Base-by-base conservation (phyloP, 2,797 vertebrate species). In the Octomys mimax region DNA sequence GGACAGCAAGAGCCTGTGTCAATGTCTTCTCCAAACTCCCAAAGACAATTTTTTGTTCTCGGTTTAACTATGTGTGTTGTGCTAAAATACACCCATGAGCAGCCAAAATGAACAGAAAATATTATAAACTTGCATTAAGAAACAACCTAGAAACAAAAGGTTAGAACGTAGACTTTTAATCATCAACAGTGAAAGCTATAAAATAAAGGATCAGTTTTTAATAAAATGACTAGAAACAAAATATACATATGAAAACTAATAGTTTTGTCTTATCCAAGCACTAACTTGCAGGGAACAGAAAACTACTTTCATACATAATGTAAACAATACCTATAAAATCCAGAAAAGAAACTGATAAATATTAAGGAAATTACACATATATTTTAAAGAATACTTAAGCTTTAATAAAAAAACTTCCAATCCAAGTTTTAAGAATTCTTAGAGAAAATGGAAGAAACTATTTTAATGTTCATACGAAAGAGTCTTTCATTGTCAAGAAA, bases 271-370 rank as follows among this genome's bases (percentile, higher is more conserved):
- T 39, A 52, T 5, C 61, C n/a, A 80, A 80, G 81, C 19, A 71
- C 13, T 86, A 82, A 82, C 13, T 22, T 89, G 0, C 59, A 75
- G 87, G 49, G 86, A 92, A 91, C 0, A 77, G 68, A 89, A 84
- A 91, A 33, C 9, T 28, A 85, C 21, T 62, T 84, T 22, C 59
- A 79, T 49, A 64, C 0, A 39, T 54, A 46, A 75, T 54, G 81
- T 42, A 71, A 84, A 83, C 22, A 54, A 83, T 9, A 94, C 28
- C 21, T 89, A 84, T 66, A 86, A 92, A 86, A 87, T n/a, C 24
- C 62, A 88, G 59, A n/a, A 92, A 85, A 46, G 14, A 93, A 85
- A 85, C 19, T 52, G 61, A 81, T 79, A 79, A 87, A 61, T 93
- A 89, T 64, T 78, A 84, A 73, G 21, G 66, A 78, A 89, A 89